Conservation (phyloP, 2,797 vertebrate species). For the Onychomys leucogaster region DNA sequence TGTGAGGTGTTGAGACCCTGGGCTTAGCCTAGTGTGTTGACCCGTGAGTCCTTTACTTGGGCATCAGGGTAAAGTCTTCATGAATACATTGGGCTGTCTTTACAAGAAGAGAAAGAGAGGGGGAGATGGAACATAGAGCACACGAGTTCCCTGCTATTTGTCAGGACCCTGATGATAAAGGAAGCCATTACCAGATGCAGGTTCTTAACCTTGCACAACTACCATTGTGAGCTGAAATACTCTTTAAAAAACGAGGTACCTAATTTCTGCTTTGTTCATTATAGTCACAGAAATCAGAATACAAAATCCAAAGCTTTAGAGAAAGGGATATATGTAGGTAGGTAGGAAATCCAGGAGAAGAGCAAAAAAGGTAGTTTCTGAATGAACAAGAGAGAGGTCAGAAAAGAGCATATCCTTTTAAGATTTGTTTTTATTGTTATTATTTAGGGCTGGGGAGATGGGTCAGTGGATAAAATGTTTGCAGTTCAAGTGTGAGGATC, state of each 20-base stretch:
- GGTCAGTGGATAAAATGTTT: background rate
- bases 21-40: background rate
- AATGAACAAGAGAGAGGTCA: background rate
- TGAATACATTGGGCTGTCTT: background rate
- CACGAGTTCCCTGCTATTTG: background rate
- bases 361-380: background rate
- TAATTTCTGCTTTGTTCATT: background rate
- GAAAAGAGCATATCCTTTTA: background rate
- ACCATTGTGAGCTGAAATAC: background rate
- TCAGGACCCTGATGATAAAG: background rate
- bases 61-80: background rate
- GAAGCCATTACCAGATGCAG: background rate
- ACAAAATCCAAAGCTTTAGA: background rate
- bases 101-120: background rate
- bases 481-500: background rate
- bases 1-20: background rate
- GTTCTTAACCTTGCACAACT: background rate
- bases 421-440: background rate
- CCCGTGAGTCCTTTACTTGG: too few species aligned
- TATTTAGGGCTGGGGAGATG: background rate
- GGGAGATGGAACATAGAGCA: background rate
- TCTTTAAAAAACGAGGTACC: background rate
- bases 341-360: accelerated
- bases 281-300: background rate
- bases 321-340: background rate